These are phyloP conservation scores for Tragopan temminckii DNA, from an alignment of 2,797 vertebrate species.

Conservation along the genomic window DNA sequence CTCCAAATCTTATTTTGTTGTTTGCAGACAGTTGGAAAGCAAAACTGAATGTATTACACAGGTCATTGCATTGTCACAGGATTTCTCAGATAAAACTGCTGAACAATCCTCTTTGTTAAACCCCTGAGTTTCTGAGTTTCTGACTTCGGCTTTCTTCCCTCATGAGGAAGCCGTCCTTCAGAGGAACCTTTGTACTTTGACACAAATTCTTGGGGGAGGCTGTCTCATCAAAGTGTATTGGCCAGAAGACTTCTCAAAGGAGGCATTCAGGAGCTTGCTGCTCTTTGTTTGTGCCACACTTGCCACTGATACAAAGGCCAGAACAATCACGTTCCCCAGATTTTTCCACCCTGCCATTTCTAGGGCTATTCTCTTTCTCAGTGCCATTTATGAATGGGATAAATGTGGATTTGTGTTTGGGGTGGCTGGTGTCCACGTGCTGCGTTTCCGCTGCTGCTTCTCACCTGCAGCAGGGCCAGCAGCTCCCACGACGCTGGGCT, in stretches of 20 bases:
- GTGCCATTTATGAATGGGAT: not conserved
- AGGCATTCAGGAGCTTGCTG: not conserved
- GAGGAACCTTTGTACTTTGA: not conserved
- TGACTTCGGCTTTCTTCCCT: not conserved
- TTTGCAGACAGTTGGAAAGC: not conserved
- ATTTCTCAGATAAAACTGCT: not conserved
- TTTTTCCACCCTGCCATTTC: not conserved
- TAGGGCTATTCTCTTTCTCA: not conserved
- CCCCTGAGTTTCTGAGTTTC: not conserved
- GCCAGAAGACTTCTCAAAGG: not conserved
- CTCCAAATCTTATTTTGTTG: not conserved
- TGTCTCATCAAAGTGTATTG: fast-evolving
- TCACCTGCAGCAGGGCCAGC: fast-evolving
- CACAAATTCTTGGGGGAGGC: not conserved
- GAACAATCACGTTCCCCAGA: fast-evolving
- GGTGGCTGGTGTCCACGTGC: not conserved
- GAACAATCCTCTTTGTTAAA: not conserved
- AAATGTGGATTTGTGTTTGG: not conserved
- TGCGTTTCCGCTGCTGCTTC: not conserved
- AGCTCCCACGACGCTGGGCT: fast-evolving
- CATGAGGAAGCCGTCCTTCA: not conserved
- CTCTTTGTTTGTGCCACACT: not conserved
- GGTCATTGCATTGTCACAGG: not conserved
- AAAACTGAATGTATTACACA: not conserved
- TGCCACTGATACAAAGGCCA: not conserved